These are phyloP conservation scores for Kryptopterus vitreolus DNA, from an alignment of 2,797 vertebrate genomes.

Conservation along the genomic window DNA sequence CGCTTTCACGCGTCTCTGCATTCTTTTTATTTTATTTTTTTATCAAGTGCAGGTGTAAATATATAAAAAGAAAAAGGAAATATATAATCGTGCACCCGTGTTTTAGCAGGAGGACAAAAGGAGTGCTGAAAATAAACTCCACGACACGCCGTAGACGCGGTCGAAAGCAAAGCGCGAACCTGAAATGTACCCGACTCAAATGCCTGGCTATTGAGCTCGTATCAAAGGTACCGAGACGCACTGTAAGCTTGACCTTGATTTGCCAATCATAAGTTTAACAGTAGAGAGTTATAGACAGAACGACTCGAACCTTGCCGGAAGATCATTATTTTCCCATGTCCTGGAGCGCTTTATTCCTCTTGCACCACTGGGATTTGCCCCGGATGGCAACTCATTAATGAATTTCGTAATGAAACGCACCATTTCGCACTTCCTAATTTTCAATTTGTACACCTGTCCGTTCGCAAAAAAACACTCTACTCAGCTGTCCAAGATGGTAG, in stretches of 20 bases:
- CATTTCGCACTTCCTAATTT: too few relatives aligned
- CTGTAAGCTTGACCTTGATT: background rate
- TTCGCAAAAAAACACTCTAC: too few relatives aligned
- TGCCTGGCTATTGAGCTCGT: background rate
- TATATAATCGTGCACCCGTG: background rate
- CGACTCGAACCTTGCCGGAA: background rate
- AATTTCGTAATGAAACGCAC: background rate
- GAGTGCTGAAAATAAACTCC: too few relatives aligned
- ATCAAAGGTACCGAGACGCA: background rate
- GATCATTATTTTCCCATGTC: background rate
- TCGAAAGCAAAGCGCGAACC: background rate
- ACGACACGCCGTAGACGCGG: background rate
- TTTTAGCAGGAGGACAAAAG: slow-evolving; percentile 29
- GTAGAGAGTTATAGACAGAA: background rate
- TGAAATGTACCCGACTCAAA: background rate
- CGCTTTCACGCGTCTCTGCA: background rate
- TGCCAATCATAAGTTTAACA: background rate
- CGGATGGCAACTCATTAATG: background rate
- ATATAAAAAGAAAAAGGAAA: slow-evolving; percentile 10
- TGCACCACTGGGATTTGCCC: background rate
- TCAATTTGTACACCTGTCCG: too few relatives aligned
- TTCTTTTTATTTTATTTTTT: too few relatives aligned
- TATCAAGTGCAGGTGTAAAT: slow-evolving; percentile 29
- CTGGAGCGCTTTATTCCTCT: background rate
- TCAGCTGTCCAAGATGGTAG: background rate